phyloP scores from a whole-genome alignment of 2,797 vertebrate species.

The Pristis pectinata region DNA sequence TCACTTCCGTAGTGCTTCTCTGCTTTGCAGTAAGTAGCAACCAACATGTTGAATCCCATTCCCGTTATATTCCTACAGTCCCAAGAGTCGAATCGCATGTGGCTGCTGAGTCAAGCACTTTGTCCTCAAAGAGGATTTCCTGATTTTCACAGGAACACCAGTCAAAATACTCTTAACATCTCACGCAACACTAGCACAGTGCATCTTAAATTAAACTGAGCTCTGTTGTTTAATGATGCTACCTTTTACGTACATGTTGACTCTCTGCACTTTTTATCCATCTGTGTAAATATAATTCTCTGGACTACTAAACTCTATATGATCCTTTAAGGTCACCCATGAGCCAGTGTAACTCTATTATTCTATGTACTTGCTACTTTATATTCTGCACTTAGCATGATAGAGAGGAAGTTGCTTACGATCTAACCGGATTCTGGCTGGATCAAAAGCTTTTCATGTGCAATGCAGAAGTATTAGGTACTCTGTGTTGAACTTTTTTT shows the following conservation, averaged over 20 bases:
- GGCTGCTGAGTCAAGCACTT: not conserved
- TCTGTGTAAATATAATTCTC: not conserved
- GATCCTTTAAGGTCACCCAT: not conserved
- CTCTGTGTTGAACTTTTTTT: not conserved
- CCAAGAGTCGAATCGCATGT: not conserved
- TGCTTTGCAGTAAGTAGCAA: not conserved
- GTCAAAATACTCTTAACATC: not conserved
- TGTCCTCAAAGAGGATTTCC: conserved; percentile 7
- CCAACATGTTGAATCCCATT: not conserved
- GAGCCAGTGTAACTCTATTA: not conserved
- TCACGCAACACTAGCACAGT: not conserved
- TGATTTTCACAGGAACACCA: not conserved
- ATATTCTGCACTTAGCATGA: not conserved
- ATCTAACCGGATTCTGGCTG: not conserved
- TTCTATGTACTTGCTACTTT: not conserved
- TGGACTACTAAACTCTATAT: not conserved
- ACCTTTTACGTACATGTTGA: not conserved
- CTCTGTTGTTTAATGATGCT: not conserved
- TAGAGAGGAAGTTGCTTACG: not conserved
- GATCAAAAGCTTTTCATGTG: not conserved
- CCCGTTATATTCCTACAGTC: not conserved
- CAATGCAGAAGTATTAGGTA: not conserved
- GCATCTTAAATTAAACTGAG: not conserved
- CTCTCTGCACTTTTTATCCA: not conserved
- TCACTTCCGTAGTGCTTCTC: not conserved